These are phyloP conservation scores for Brachymystax lenok DNA, from an alignment of 2,797 vertebrate genomes.

Conservation along the genomic window DNA sequence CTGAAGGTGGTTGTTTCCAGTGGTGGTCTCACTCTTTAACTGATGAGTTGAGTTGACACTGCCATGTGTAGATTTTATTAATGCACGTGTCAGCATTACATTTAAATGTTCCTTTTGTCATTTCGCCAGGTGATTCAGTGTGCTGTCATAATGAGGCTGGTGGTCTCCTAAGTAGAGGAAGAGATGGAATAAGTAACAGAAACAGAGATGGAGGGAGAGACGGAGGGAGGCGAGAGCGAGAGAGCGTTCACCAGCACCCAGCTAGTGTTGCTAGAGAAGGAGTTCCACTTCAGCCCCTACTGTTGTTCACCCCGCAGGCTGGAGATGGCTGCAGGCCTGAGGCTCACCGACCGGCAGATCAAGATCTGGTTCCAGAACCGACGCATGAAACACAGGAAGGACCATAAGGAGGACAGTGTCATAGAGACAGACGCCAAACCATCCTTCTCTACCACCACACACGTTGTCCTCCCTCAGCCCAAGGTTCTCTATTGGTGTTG, in stretches of 20 bases:
- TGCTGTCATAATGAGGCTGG: conserved; percentile 38
- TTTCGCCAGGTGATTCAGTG: conserved; percentile 51
- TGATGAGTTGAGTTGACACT: conserved; percentile 70
- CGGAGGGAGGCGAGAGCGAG: conserved; percentile 68
- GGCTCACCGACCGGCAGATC: conserved; percentile 78
- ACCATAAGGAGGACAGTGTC: conserved; percentile 51
- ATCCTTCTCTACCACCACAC: not conserved
- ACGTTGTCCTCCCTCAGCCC: conserved; percentile 15
- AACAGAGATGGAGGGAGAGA: not conserved
- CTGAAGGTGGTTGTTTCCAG: conserved; percentile 74
- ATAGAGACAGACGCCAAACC: conserved; percentile 18
- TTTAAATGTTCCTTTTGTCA: conserved; percentile 41
- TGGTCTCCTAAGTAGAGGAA: conserved; percentile 37
- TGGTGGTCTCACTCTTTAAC: conserved; percentile 74
- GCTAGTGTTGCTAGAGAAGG: conserved; percentile 83
- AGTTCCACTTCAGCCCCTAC: conserved; percentile 83
- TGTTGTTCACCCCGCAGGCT: conserved; percentile 74
- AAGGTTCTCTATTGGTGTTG: conserved; percentile 41
- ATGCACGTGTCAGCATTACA: conserved; percentile 65
- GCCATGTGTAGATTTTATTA: conserved; percentile 72
- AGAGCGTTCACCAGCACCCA: conserved; percentile 79
- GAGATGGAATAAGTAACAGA: conserved; percentile 65
- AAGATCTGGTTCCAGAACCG: conserved; percentile 87
- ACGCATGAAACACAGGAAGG: conserved; percentile 82
- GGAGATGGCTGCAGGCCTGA: conserved; percentile 78